These are phyloP conservation scores for Hyalella azteca DNA, from an alignment of 2,888 invertebrate genomes.

Conservation along the genomic window DNA sequence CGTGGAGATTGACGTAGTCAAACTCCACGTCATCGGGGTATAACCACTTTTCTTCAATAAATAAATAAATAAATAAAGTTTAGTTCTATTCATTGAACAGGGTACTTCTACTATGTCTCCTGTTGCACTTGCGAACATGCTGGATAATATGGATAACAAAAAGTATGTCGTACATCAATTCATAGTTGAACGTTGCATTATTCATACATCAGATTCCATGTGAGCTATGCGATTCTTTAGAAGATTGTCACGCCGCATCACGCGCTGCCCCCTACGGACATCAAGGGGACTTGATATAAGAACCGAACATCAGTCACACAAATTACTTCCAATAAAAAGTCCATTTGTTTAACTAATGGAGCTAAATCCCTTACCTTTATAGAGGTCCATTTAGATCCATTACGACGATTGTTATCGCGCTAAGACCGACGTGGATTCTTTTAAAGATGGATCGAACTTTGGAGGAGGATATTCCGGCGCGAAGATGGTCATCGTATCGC, in stretches of 20 bases:
- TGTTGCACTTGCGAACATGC: not conserved
- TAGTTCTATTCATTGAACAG: too few relatives aligned
- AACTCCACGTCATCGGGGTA: too few relatives aligned
- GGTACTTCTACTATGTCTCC: too few relatives aligned
- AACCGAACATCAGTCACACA: not conserved
- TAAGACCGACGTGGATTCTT: not conserved
- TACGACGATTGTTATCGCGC: not conserved
- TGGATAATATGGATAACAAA: not conserved
- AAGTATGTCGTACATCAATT: not conserved
- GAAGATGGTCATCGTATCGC: too few relatives aligned
- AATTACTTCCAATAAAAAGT: not conserved
- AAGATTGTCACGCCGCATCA: not conserved
- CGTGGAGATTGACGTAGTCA: too few relatives aligned
- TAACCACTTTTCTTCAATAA: too few relatives aligned
- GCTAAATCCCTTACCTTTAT: not conserved
- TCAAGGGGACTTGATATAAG: not conserved
- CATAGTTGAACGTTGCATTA: not conserved
- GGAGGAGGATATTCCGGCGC: not conserved
- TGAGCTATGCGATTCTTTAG: not conserved
- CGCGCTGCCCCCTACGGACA: not conserved
- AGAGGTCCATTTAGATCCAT: not conserved
- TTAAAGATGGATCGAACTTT: not conserved
- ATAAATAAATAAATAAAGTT: too few relatives aligned
- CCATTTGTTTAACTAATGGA: constrained; percentile 25
- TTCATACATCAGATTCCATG: not conserved